Percentiles rank a stretch among this genome's conserved stretches.
phyloP scores from a whole-genome alignment of 2,888 invertebrate genomes.

The Nasonovia ribisnigri region DNA sequence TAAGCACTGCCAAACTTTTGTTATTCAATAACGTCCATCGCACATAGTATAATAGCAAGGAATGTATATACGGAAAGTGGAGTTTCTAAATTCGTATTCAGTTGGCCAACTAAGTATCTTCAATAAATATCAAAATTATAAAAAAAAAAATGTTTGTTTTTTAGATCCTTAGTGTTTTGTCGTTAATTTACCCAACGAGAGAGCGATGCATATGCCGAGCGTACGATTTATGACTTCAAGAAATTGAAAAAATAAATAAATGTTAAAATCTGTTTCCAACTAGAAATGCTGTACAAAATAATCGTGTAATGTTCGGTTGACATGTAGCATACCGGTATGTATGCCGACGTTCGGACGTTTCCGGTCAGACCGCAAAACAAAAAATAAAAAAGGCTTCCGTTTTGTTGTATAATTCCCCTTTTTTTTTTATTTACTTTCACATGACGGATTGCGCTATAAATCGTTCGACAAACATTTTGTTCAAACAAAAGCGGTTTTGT shows the following conservation, averaged over 20 bases:
- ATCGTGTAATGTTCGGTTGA: neutral
- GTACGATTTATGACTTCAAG: neutral
- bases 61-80: no score
- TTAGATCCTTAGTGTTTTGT: neutral
- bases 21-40: no score
- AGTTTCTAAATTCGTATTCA: neutral
- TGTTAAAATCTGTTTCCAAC: neutral
- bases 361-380: neutral
- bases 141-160: neutral
- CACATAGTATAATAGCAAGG: no score
- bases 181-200: neutral
- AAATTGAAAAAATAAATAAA: neutral
- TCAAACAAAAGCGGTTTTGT: slow-evolving; percentile 51
- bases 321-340: neutral
- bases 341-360: neutral
- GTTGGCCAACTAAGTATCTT: neutral
- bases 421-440: slow-evolving; percentile 21
- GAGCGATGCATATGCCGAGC: neutral
- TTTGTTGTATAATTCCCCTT: neutral
- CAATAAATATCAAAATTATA: neutral
- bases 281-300: neutral
- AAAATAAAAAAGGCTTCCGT: slow-evolving; percentile 25
- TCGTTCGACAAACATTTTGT: slow-evolving; percentile 36
- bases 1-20: no score
- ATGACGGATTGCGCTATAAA: slow-evolving; percentile 30